A percentile compares a stretch with the other conserved stretches of the same genome.
These are phyloP conservation scores for Cossypha dichroa DNA, from an alignment of 2,797 vertebrate species.

Conservation along the genomic window DNA sequence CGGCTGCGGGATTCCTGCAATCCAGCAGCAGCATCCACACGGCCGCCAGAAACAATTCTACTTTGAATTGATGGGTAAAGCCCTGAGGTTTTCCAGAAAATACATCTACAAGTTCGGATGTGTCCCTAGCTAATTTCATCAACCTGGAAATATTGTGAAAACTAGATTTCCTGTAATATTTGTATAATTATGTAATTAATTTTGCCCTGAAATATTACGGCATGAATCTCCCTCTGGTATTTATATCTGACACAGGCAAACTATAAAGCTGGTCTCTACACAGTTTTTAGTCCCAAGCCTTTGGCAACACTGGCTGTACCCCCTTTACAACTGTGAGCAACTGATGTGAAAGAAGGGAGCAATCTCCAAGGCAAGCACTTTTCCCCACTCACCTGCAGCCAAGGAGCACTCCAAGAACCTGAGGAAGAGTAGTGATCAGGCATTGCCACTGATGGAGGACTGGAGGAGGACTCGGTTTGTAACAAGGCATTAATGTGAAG, in stretches of 20 bases:
- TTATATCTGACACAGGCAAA: background rate
- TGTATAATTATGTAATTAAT: background rate
- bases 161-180: background rate
- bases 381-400: background rate
- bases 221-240: background rate
- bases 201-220: background rate
- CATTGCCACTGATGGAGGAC: background rate
- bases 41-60: rapidly evolving
- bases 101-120: rapidly evolving
- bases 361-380: background rate
- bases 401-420: background rate
- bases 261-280: background rate
- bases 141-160: background rate
- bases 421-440: background rate
- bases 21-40: background rate
- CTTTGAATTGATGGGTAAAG: background rate
- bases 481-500: background rate
- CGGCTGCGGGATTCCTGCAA: background rate
- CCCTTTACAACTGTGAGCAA: background rate
- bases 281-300: background rate
- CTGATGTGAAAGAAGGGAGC: background rate
- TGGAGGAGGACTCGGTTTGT: background rate
- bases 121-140: background rate
- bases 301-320: background rate
- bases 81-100: background rate